Conservation (phyloP, 1,140 invertebrate genomes). For the Apis mellifera region Amel_HAv3.1 CM009935.2:11232501-11233000, state of each 20-base stretch:
- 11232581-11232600: constrained; percentile 84
- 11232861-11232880: constrained; percentile 95
- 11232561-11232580: constrained; percentile 91
- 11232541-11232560: constrained; percentile 89
- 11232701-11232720: background rate
- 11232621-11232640: constrained; percentile 99
- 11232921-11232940: constrained; percentile 63
- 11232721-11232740: constrained; percentile 27
- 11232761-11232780: constrained; percentile 95
- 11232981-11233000: constrained; percentile 19
- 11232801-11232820: constrained; percentile 94
- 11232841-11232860: constrained; percentile 97
- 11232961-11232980: background rate
- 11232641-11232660: constrained; percentile 94
- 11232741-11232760: constrained; percentile 93
- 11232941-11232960: background rate
- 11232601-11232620: constrained; percentile 94
- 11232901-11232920: constrained; percentile 97
- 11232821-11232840: constrained; percentile 89
- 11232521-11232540: constrained; percentile 94
- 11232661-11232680: constrained; percentile 85
- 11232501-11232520: constrained; percentile 90
- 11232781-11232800: constrained; percentile 92
- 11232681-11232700: background rate
- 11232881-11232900: constrained; percentile 99